Evolutionary conservation across 2,797 vertebrate genomes (phyloP).

Genomic region (Moxostoma hubbsi): DNA sequence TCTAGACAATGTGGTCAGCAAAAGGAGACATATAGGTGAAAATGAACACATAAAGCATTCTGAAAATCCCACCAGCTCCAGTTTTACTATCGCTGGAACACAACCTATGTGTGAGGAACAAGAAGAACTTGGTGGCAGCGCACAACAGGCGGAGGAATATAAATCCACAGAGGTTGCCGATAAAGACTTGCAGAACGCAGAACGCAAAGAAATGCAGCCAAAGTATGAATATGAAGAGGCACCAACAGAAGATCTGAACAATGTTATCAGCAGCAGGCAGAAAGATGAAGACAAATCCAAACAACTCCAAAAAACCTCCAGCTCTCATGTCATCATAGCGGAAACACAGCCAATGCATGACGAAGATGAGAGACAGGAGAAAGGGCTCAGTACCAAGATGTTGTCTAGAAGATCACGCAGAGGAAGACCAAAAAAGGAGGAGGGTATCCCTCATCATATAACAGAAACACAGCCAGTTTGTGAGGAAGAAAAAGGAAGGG

Average conservation of each 20-base stretch:
- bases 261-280: not conserved
- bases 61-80: not conserved
- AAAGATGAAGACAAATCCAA: not conserved
- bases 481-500: slow-evolving; percentile 4
- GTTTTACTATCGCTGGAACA: slow-evolving; percentile 6
- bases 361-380: slow-evolving; percentile 23
- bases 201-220: too few species aligned
- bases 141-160: too few species aligned
- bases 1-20: not conserved
- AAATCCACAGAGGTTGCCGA: too few species aligned
- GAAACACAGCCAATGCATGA: slow-evolving; percentile 9
- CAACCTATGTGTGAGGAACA: slow-evolving; percentile 25
- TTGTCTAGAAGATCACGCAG: slow-evolving; percentile 2
- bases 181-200: too few species aligned
- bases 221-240: too few species aligned
- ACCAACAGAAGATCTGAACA: not conserved
- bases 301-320: not conserved
- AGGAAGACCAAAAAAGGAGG: slow-evolving; percentile 8
- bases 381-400: not conserved
- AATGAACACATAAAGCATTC: not conserved
- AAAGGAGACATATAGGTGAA: not conserved
- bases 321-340: not conserved
- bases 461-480: not conserved
- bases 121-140: not conserved
- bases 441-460: not conserved